Base-by-base conservation (phyloP, 2,888 invertebrate species). In the Hermaeophaga mercurialis region DNA sequence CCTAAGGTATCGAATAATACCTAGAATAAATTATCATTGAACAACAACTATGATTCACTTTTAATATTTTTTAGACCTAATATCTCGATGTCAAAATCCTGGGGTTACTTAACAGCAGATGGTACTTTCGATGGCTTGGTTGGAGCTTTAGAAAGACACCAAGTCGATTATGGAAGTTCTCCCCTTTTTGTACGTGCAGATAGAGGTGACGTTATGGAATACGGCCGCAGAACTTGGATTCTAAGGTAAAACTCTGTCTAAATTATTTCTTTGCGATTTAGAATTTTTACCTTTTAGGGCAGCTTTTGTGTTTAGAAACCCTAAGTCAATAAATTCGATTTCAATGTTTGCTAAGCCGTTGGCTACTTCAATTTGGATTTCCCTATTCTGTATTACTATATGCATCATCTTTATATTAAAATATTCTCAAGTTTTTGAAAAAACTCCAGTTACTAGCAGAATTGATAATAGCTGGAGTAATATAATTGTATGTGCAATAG, bases 91-190 rank as follows among this genome's bases (percentile, higher is more conserved):
- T 43, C 56, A 1, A 65, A 67, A 50, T 74, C 74, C 9, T 74
- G 74, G 74, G 75, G 75, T 4, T 75, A 71, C 47, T 58, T 65
- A 31, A 55, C 61, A 41, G 56, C 62, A 6, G 68, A 75, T 56
- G 70, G 70, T 9, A 68, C 61, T 9, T 70, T 74, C 22, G 75
- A 75, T 61, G 75, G 75, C 14, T 50, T 75, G 33, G 73, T 73
- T 1, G 70, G 72, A 6, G 71, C 63, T 18, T 56, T 75, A 15
- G 66, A 70, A 34, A 57, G 59, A 14, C 61, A 61, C 22, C 8
- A 52, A 50, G 54, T 70, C 4, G 74, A 75, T 54, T 72, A 75
- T 54, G 72, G 73, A 15, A 58, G 64, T 14, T 73, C 75, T 3
- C 71, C 73, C 1, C 43, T 74, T 22, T 72, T 75, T 54, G 66